These are phyloP conservation scores for Agonopterix heracliana DNA, from an alignment of 2,888 invertebrate genomes.

Conservation along the genomic window DNA sequence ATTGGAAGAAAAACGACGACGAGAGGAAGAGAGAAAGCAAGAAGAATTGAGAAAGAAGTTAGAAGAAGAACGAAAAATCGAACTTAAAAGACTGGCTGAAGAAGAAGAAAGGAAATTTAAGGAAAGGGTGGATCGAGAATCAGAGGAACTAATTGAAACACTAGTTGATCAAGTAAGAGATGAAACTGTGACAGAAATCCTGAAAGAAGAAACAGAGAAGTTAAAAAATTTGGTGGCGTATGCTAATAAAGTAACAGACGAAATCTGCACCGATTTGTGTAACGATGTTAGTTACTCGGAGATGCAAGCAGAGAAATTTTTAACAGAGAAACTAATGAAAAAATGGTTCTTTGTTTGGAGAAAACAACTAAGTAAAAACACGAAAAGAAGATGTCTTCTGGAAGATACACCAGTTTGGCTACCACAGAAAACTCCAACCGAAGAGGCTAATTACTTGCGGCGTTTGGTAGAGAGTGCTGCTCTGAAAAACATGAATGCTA, in stretches of 20 bases:
- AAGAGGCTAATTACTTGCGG: conserved; percentile 47
- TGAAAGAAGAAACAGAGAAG: conserved; percentile 48
- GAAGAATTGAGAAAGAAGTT: conserved; percentile 45
- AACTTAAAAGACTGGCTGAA: conserved; percentile 46
- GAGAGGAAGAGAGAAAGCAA: conserved; percentile 43
- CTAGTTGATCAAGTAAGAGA: conserved; percentile 42
- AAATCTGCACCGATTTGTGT: conserved; percentile 43
- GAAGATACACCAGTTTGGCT: conserved; percentile 68
- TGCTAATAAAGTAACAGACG: conserved; percentile 39
- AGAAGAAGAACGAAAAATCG: conserved; percentile 50
- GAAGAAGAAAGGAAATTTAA: conserved; percentile 46
- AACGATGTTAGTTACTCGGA: conserved; percentile 49
- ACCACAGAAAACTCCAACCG: conserved; percentile 43
- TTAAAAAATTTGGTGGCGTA: conserved; percentile 37
- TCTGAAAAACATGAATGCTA: conserved; percentile 54
- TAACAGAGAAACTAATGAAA: conserved; percentile 45
- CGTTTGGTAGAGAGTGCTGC: conserved; percentile 44
- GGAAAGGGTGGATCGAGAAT: conserved; percentile 53
- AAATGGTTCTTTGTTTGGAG: conserved; percentile 62
- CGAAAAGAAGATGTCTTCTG: conserved; percentile 48
- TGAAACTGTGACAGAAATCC: conserved; percentile 35
- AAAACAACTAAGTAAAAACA: conserved; percentile 44
- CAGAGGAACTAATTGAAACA: conserved; percentile 43
- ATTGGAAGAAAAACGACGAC: conserved; percentile 40
- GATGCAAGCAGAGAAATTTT: conserved; percentile 53